Conservation (phyloP, 2,113 vertebrate species). For the Labrus mixtus region DNA sequence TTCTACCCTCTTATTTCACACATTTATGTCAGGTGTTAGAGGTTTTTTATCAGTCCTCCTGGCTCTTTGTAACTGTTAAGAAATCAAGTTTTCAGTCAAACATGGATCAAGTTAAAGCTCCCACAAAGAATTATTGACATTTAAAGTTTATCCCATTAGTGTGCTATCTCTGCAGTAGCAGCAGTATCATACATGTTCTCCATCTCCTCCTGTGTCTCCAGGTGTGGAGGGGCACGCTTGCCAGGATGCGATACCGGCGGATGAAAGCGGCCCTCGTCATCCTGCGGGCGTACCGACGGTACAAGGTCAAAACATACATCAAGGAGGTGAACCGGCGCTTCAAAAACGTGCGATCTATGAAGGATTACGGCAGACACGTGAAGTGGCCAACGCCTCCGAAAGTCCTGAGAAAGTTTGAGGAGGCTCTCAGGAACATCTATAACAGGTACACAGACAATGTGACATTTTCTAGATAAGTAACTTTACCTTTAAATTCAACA, state of each 20-base stretch:
- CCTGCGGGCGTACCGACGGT: slow-evolving; percentile 88
- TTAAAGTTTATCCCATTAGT: no score
- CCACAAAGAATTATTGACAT: no score
- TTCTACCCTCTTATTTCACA: no score
- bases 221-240: slow-evolving; percentile 96
- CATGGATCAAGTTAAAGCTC: no score
- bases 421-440: slow-evolving; percentile 88
- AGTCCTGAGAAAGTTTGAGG: slow-evolving; percentile 91
- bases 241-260: slow-evolving; percentile 90
- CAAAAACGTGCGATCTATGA: slow-evolving; percentile 85
- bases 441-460: slow-evolving; percentile 83
- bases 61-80: no score
- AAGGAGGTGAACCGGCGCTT: slow-evolving; percentile 89
- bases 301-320: slow-evolving; percentile 95
- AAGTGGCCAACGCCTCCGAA: slow-evolving; percentile 94
- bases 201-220: slow-evolving; percentile 53
- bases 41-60: no score
- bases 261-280: slow-evolving; percentile 89
- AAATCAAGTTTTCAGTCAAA: no score
- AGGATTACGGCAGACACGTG: slow-evolving; percentile 88
- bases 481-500: no score
- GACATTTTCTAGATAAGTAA: background rate
- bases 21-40: no score
- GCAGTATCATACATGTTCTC: background rate
- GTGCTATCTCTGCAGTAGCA: no score